These are phyloP conservation scores for Megastigmus dorsalis DNA, from an alignment of 2,888 invertebrate species.

Conservation along the genomic window DNA sequence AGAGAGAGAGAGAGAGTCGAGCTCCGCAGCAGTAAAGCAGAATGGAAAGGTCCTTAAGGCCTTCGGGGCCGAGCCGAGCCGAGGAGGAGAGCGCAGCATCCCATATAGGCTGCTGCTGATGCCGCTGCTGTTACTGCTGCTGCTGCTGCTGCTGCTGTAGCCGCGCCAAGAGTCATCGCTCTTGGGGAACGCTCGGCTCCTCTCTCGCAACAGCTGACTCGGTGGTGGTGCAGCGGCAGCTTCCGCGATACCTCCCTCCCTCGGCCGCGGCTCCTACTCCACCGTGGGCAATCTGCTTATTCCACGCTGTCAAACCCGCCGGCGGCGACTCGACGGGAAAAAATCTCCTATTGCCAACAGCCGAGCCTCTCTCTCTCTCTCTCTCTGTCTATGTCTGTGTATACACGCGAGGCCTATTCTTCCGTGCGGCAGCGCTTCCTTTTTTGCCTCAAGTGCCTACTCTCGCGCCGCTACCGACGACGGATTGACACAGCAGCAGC, in stretches of 20 bases:
- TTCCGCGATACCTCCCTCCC: slow-evolving; percentile 7
- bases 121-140: too few relatives aligned
- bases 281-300: background rate
- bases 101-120: slow-evolving; percentile 38
- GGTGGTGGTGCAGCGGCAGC: background rate
- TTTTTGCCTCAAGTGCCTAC: too few relatives aligned
- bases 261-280: slow-evolving; percentile 7
- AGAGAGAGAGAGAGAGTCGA: background rate
- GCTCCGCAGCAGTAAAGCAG: slow-evolving; percentile 1
- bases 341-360: too few relatives aligned
- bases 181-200: slow-evolving; percentile 8
- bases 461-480: too few relatives aligned
- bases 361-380: background rate
- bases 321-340: too few relatives aligned
- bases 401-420: too few relatives aligned
- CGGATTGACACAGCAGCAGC: too few relatives aligned
- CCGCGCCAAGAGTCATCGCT: slow-evolving; percentile 46
- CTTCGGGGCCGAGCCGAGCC: slow-evolving; percentile 1
- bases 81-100: slow-evolving; percentile 18
- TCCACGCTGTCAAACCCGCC: background rate
- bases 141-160: too few relatives aligned
- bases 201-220: slow-evolving; percentile 43
- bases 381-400: background rate
- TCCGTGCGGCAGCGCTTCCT: too few relatives aligned
- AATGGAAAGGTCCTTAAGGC: slow-evolving; percentile 52